Base-by-base conservation (phyloP, 2,113 vertebrate genomes). In the Sakesphorus luctuosus region DNA sequence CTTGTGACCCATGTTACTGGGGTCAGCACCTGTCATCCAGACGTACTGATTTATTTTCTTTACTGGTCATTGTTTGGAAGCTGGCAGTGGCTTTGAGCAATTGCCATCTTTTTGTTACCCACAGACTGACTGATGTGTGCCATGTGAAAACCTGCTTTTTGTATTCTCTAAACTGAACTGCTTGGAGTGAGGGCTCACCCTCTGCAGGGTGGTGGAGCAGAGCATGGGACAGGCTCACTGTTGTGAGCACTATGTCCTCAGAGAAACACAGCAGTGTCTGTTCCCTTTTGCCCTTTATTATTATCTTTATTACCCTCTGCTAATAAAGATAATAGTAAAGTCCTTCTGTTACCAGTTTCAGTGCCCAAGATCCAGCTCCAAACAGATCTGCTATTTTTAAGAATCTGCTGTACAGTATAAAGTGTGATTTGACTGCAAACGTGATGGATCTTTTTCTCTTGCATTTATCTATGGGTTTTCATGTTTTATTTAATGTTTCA, bases 121-220 rank as follows among this genome's bases (percentile, higher is more conserved):
- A 11, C 2, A 2, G 43, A 4, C 1, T 40, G 19, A 15, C 31
- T 49, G 74, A 4, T 23, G 8, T 10, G 44, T 43, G 44, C 66
- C 35, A 3, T 21, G 7, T 29, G 53, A 14, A 89, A 59, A 25
- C 10, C 13, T 56, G 7, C 7, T 6, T 40, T 53, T 59, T 3
- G 3, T 24, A 0, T 46, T 52, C 52, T 81, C 11, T 29, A 0
- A 17, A 10, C 13, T 3, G 50, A 56, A 0, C 61, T 52, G 10
- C 18, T 59, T 29, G 56, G 59, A 7, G 33, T 19, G 66, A 13
- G 4, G 19, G 24, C 25, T 50, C 16, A 10, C 38, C 25, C 55
- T 62, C 4, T 50, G 53, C 33, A 4, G 53, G 18, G 38, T 18
- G 5, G 36, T 9, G 3, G 35, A 49, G 76, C 21, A n/a, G n/a